These are phyloP conservation scores for Umimayanthus chanpuru DNA, from an alignment of 92 coral and sea anemone genomes.

Conservation along the genomic window DNA sequence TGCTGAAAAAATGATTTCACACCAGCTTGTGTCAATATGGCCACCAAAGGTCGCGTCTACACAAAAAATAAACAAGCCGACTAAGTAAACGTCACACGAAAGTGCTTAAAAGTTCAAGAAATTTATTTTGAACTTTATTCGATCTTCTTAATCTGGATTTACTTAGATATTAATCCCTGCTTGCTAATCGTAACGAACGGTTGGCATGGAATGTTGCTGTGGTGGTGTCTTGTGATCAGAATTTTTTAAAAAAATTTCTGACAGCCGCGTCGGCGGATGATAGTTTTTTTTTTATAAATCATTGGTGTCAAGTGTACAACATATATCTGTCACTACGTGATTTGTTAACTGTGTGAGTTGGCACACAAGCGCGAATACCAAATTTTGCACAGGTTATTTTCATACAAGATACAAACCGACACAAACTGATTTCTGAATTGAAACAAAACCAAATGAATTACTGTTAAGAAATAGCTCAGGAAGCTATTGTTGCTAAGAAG, in stretches of 20 bases:
- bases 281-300: neutral
- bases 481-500: too few relatives aligned
- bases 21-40: slow-evolving; percentile 11
- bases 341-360: neutral
- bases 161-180: neutral
- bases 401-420: neutral
- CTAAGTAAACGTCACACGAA: neutral
- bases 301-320: neutral
- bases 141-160: neutral
- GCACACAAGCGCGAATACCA: neutral
- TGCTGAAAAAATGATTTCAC: neutral
- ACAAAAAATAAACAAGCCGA: slow-evolving; percentile 12
- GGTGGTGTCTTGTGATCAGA: neutral
- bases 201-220: neutral
- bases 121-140: neutral
- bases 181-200: neutral
- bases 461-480: too few relatives aligned
- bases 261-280: neutral
- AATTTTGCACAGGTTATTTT: neutral
- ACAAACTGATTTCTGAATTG: neutral
- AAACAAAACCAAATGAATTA: too few relatives aligned
- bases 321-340: neutral
- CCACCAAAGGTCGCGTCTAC: neutral
- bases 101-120: neutral
- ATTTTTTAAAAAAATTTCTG: neutral